Evolutionary conservation across 2,797 vertebrate species (phyloP), one percentile per base, ranked within the genome.

Genomic region (Myotis planiceps): DNA sequence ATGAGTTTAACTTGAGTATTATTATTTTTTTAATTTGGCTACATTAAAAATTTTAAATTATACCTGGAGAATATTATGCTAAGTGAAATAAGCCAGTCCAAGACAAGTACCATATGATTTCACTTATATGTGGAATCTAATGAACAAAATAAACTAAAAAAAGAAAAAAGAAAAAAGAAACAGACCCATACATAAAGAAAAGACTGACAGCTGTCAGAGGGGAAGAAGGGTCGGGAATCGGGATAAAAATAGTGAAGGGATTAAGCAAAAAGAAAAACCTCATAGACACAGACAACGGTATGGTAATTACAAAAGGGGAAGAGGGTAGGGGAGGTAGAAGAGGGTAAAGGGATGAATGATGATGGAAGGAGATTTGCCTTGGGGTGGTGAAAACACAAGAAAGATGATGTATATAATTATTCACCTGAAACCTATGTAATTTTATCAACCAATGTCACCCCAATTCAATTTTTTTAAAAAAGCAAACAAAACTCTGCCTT

Each of bases 191-290:
- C 65, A 68, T 34, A 34, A 21, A 68, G 19, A 68, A 37, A 9
- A 68, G 4, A 21, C 65, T 68, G 19, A 37, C 65, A 34, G 65
- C 19, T 68, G 65, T 68, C 18, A 37, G 2, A 21, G 19, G 32
- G n/a, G 18, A 34, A 1, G 18, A n/a, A 0, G 60, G 16, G 16
- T 34, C 5, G 9, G 8, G 32, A 19, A 29, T 0, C 0, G 19
- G 32, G 3, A 8, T 68, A 34, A 10, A 68, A 37, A 68, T 5
- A 8, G 7, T 34, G n/a, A 37, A 34, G 65, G 32, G 19, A 21
- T 21, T 21, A 68, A 68, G 18, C 27, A 66, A 37, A 68, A 21
- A 37, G n/a, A 21, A 9, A 68, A 60, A 13, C 13, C 32, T 34
- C 32, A 8, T 68, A 37, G 65, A 68, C 18, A 68, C 65, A 68